Base-by-base conservation (phyloP, 1,140 invertebrate genomes). In the Cotesia typhae region DNA sequence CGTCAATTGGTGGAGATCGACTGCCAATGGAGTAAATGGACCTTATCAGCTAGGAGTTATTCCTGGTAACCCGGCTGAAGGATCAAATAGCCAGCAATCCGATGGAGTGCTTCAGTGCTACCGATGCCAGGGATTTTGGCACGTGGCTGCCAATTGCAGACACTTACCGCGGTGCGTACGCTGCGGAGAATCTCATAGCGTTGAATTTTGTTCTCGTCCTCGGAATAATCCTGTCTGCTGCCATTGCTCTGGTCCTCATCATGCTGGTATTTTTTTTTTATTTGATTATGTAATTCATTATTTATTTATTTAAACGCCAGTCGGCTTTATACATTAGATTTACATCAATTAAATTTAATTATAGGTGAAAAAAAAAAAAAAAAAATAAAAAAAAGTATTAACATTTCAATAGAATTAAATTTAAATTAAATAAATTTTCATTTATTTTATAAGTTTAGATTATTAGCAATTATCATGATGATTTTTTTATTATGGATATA, bases 121-220 rank as follows among this genome's bases (percentile, higher is more conserved):
- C 55, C 80, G 87, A 0, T 89, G 88, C 69, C 88, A 89, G 78
- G 88, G 88, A 7, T 89, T 89, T 71, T 89, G 88, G 88, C 88
- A 89, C 71, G 83, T 88, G 1, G 88, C 89, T 1, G 87, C 87
- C 1, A 86, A 88, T 66, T 89, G 89, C 66, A 82, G 84, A 20
- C 85, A 88, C 20, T 47, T 85, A 4, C 84, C 85, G 0, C 79
- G 88, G n/a, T 89, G 89, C 73, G 89, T 89, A 0, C 80, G 88
- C 1, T 89, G 89, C 70, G 88, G 89, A 0, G 88, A 88, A 36
- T 80, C 83, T 1, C 88, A 89, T 65, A 85, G 81, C 64, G 88
- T 89, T 4, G 85, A 88, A 63, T 85, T 85, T 20, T 89, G 88
- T 61, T 81, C 86, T 0, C 74, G 87, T 55, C 85, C 88, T 0